Conservation (phyloP, 2,113 vertebrate species). For the Eptesicus fuscus region DNA sequence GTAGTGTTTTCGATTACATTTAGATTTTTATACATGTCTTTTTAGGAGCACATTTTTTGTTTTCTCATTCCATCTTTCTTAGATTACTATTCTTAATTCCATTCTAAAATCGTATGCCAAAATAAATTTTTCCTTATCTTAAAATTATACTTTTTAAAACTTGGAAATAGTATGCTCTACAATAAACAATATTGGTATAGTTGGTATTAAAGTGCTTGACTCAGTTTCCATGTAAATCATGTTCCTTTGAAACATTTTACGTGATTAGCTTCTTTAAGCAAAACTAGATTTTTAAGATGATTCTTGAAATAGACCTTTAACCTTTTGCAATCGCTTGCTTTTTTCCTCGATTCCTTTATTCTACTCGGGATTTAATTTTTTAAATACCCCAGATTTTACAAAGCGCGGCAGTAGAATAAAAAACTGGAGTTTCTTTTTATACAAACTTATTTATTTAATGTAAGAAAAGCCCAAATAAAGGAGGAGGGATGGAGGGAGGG, state of each 20-base stretch:
- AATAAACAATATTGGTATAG: not conserved
- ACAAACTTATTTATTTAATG: too few relatives aligned
- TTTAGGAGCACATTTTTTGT: not conserved
- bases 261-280: not conserved
- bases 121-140: not conserved
- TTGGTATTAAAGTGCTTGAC: not conserved
- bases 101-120: not conserved
- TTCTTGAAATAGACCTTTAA: not conserved
- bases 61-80: not conserved
- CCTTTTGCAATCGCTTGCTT: too few relatives aligned
- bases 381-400: too few relatives aligned
- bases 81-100: not conserved
- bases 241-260: not conserved
- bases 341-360: too few relatives aligned
- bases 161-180: not conserved
- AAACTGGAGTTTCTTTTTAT: too few relatives aligned
- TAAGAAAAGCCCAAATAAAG: too few relatives aligned
- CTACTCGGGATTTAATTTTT: too few relatives aligned
- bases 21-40: not conserved
- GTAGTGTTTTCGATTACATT: not conserved
- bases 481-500: too few relatives aligned
- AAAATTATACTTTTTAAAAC: not conserved
- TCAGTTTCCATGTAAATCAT: not conserved
- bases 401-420: too few relatives aligned
- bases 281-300: conserved; percentile 5